A percentile compares a stretch with the other conserved stretches of the same genome.
Evolutionary conservation across 2,888 invertebrate genomes (phyloP).

Genomic region (Pollenia griseotomentosa): DNA sequence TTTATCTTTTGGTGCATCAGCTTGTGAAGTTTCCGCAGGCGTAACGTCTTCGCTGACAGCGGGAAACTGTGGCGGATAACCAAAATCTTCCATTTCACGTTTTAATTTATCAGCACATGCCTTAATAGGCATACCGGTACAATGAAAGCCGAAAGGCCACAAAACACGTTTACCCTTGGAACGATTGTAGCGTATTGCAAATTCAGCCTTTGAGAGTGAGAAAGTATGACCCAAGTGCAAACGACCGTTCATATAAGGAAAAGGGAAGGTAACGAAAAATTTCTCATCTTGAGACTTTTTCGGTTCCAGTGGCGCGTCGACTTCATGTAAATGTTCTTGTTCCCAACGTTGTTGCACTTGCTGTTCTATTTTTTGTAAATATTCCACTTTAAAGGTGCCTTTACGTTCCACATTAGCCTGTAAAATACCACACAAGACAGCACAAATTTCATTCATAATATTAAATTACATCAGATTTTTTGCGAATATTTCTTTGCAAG

Average conservation of each 20-base stretch:
- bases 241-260: constrained; percentile 99
- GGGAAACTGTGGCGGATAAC: constrained; percentile 96
- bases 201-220: constrained; percentile 98
- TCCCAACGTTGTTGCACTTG: constrained; percentile 95
- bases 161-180: constrained; percentile 95
- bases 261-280: constrained; percentile 97
- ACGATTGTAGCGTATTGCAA: constrained; percentile 95
- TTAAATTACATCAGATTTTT: constrained; percentile 45
- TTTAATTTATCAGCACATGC: constrained; percentile 99
- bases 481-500: not conserved
- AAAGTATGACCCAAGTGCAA: constrained; percentile 99
- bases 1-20: constrained; percentile 90
- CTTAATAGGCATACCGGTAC: constrained; percentile 99
- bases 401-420: constrained; percentile 88
- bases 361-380: constrained; percentile 94
- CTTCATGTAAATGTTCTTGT: constrained; percentile 90
- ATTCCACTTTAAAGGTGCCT: constrained; percentile 98
- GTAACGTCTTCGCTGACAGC: constrained; percentile 84
- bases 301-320: constrained; percentile 89
- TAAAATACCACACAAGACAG: not conserved
- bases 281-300: constrained; percentile 89
- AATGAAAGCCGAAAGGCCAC: constrained; percentile 99
- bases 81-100: constrained; percentile 95
- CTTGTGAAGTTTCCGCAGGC: constrained; percentile 85
- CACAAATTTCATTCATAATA: constrained; percentile 23